Base-by-base conservation (phyloP, 2,888 invertebrate species). In the Philaethria dido region DNA sequence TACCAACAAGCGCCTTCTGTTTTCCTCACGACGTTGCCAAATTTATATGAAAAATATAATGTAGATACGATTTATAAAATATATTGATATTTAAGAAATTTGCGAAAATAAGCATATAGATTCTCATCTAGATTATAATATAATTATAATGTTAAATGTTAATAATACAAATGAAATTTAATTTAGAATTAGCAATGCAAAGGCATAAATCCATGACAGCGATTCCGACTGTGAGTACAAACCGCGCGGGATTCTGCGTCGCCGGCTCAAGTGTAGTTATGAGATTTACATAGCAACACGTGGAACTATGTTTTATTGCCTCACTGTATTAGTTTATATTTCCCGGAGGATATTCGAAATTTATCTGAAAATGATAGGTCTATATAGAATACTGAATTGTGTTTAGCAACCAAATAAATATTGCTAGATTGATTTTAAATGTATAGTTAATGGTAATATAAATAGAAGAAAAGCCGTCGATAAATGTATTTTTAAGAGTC, bases 271-370 rank as follows among this genome's bases (percentile, higher is more conserved):
- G 80, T 74, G 82, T 83, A 82, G 85, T 86, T 84, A 84, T 82
- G 80, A 84, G 84, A 87, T 88, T 87, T 87, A 86, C 86, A 86
- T 86, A 83, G 80, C 75, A 83, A 83, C 84, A 85, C 80, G 83
- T 79, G 80, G 81, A 86, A 86, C 88, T 85, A 84, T 85, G 86
- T 89, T 88, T 87, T 86, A 87, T 86, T 82, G 81, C 78, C 69
- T 62, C 68, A 75, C 74, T 78, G 80, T 83, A 87, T 86, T 86
- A 86, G 78, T 85, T 83, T 81, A 82, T 83, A 89, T 89, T 89
- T 89, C 89, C 89, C 89, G 70, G 75, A 76, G 84, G 88, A 68
- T 70, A 77, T 77, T 74, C 76, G 80, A 80, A 85, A 85, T 82
- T 81, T 85, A 81, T 83, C 80, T 80, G 76, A 75, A 79, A 82